Evolutionary conservation across 2,888 invertebrate species (phyloP).

Genomic region (Ganaspis brasiliensis): DNA sequence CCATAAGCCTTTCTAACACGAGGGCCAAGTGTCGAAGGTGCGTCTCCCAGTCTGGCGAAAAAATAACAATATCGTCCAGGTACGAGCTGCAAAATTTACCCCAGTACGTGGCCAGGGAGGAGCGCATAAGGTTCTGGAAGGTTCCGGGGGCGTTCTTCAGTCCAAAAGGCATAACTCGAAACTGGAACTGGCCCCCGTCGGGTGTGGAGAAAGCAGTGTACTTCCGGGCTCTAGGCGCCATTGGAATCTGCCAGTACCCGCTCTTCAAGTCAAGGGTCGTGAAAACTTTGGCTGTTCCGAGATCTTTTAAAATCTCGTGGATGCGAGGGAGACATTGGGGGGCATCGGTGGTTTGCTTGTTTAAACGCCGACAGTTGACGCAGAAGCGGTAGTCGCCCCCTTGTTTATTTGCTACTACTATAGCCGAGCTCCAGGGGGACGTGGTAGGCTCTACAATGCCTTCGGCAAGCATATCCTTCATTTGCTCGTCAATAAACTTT

Average conservation of each 20-base stretch:
- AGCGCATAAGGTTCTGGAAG: constrained; percentile 55
- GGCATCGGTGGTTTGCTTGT: constrained; percentile 55
- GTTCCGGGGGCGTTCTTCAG: constrained; percentile 62
- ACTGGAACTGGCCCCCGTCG: constrained; percentile 67
- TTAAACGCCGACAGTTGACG: constrained; percentile 63
- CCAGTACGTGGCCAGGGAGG: constrained; percentile 58
- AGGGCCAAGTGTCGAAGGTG: constrained; percentile 57
- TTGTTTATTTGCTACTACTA: constrained; percentile 57
- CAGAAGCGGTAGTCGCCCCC: constrained; percentile 54
- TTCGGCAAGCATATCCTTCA: constrained; percentile 56
- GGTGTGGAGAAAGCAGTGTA: constrained; percentile 68
- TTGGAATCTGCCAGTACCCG: constrained; percentile 70
- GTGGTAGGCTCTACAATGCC: constrained; percentile 57
- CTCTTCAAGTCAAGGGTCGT: constrained; percentile 66
- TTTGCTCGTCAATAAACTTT: constrained; percentile 52
- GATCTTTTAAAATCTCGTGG: constrained; percentile 38
- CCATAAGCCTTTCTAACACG: constrained; percentile 57
- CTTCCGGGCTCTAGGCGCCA: constrained; percentile 58
- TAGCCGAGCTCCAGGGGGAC: constrained; percentile 58
- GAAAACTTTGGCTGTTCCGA: constrained; percentile 63
- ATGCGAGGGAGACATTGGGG: constrained; percentile 42
- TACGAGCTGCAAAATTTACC: constrained; percentile 60
- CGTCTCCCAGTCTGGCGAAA: constrained; percentile 49
- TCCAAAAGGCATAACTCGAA: constrained; percentile 68
- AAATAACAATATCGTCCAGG: constrained; percentile 67